phyloP scores from a whole-genome alignment of 1,140 invertebrate genomes.

The Ganaspis sp. region DNA sequence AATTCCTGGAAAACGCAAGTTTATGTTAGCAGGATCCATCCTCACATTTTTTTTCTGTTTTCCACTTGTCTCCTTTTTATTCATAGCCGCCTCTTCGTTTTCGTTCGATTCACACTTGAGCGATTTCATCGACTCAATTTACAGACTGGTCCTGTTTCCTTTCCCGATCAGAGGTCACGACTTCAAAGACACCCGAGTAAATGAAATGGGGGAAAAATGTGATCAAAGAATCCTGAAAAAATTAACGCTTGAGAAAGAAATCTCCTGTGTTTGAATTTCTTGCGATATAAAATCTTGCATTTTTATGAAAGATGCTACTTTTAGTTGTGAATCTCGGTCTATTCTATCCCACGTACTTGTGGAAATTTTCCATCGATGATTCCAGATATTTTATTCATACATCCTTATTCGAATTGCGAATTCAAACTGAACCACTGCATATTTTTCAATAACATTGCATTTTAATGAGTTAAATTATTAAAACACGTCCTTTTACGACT shows the following conservation, averaged over 20 bases:
- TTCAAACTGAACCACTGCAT: background rate
- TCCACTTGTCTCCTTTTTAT: slow-evolving; percentile 23
- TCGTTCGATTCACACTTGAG: background rate
- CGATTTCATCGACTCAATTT: slow-evolving; percentile 32
- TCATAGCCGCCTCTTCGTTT: slow-evolving; percentile 14
- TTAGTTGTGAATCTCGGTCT: background rate
- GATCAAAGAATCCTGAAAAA: too few relatives aligned
- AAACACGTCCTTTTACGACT: background rate
- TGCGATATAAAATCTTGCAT: background rate
- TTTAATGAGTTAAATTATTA: background rate
- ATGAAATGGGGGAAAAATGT: background rate
- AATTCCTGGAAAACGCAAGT: slow-evolving; percentile 58
- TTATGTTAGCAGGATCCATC: background rate
- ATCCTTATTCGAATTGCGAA: background rate
- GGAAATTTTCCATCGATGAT: background rate
- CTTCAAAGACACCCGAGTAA: background rate
- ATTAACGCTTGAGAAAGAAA: background rate
- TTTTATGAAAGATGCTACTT: background rate
- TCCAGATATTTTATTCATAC: slow-evolving; percentile 4
- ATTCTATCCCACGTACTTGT: background rate
- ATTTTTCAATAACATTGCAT: background rate
- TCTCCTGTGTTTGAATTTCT: background rate
- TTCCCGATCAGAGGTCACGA: background rate
- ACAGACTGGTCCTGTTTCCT: background rate
- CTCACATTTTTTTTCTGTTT: background rate